A percentile compares a stretch with the other conserved stretches of the same genome.
phyloP scores from a whole-genome alignment of 1,140 invertebrate genomes.

The Bombus sibiricus region DNA sequence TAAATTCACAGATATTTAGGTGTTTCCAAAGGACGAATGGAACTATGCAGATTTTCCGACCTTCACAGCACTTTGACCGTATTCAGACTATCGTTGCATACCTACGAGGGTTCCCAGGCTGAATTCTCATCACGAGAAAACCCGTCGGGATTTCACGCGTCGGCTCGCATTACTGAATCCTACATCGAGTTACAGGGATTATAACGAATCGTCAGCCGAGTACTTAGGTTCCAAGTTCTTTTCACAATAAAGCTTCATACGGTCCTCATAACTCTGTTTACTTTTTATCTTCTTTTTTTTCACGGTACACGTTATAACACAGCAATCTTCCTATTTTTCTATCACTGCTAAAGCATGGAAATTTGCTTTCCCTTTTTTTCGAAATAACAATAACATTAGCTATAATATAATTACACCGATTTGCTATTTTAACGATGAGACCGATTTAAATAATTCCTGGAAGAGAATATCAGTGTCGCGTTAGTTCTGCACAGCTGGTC shows the following conservation, averaged over 20 bases:
- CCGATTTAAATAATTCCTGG: not conserved
- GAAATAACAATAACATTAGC: too few relatives aligned
- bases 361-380: not conserved
- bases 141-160: constrained; percentile 76
- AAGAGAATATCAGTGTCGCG: not conserved
- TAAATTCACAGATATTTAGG: not conserved
- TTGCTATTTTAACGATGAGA: not conserved
- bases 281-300: constrained; percentile 23
- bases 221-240: constrained; percentile 51
- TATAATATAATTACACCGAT: not conserved
- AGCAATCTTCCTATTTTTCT: not conserved
- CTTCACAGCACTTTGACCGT: not conserved
- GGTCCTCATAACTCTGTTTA: constrained; percentile 24
- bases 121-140: constrained; percentile 56
- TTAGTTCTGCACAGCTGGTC: not conserved
- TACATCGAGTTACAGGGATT: constrained; percentile 73
- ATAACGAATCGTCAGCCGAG: constrained; percentile 61
- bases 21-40: not conserved
- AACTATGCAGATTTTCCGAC: constrained; percentile 37
- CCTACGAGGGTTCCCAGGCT: constrained; percentile 44
- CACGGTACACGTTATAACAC: not conserved
- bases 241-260: constrained; percentile 10
- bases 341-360: not conserved
- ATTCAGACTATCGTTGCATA: constrained; percentile 22
- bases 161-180: constrained; percentile 74